These are phyloP conservation scores for Mesorhabditis sp. DNA, from an alignment of 2,888 invertebrate genomes.

Conservation along the genomic window DNA sequence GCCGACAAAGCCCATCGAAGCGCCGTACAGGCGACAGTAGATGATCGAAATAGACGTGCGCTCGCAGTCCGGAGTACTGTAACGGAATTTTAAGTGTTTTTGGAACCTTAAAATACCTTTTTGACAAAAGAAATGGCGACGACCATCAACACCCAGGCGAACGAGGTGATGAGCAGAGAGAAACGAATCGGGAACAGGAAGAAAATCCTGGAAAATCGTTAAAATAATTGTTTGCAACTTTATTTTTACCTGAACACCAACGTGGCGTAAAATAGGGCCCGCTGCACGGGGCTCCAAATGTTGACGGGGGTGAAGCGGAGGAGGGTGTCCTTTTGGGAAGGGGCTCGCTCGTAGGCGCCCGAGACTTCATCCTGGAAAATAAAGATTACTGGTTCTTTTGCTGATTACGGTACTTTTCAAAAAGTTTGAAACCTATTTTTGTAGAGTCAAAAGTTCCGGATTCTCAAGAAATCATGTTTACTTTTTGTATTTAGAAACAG, in stretches of 20 bases:
- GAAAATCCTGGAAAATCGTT: constrained; percentile 23
- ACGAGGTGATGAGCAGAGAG: constrained; percentile 37
- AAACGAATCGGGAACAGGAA: constrained; percentile 41
- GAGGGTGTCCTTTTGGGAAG: constrained; percentile 22
- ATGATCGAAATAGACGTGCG: constrained; percentile 38
- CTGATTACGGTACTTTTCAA: background rate
- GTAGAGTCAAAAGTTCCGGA: too few relatives aligned
- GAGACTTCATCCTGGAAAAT: constrained; percentile 24
- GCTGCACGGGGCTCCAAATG: constrained; percentile 22
- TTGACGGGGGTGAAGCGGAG: constrained; percentile 16
- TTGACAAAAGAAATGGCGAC: constrained; percentile 18
- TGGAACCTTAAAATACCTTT: background rate
- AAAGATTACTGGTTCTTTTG: constrained; percentile 3
- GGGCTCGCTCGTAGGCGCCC: constrained; percentile 24
- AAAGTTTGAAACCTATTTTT: too few relatives aligned
- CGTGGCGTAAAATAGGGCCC: constrained; percentile 22
- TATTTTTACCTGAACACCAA: constrained; percentile 23
- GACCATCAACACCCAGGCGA: constrained; percentile 38
- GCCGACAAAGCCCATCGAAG: constrained; percentile 43
- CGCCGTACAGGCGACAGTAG: constrained; percentile 44
- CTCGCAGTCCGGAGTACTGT: constrained; percentile 17
- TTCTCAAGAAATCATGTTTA: too few relatives aligned
- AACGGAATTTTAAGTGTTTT: background rate
- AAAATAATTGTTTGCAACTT: background rate
- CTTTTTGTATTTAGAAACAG: too few relatives aligned